Evolutionary conservation across 1,140 invertebrate species (phyloP).

Genomic region (Drosophila fuyamai): DNA sequence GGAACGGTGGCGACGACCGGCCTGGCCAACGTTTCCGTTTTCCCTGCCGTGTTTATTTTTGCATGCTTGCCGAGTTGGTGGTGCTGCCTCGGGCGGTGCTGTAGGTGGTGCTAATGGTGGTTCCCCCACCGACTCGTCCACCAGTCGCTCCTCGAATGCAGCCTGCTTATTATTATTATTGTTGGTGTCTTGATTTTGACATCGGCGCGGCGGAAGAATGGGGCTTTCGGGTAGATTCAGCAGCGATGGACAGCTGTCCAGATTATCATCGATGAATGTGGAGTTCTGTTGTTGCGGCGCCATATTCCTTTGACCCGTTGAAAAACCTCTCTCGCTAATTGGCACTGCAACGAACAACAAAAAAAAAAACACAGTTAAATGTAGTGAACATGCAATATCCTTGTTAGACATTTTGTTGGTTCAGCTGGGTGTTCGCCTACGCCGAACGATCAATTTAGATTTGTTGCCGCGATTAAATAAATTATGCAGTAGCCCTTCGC

Average conservation of each 20-base stretch:
- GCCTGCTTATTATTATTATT: slow-evolving; percentile 61
- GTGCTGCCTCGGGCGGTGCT: slow-evolving; percentile 9
- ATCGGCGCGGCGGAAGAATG: slow-evolving; percentile 66
- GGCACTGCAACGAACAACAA: slow-evolving; percentile 59
- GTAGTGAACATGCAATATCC: slow-evolving; percentile 58
- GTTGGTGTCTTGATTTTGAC: slow-evolving; percentile 60
- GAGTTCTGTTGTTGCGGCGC: slow-evolving; percentile 76
- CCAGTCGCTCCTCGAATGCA: slow-evolving; percentile 36
- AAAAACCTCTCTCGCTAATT: slow-evolving; percentile 57
- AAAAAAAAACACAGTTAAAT: slow-evolving; percentile 10
- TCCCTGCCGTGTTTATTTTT: slow-evolving; percentile 62
- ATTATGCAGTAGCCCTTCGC: slow-evolving; percentile 69
- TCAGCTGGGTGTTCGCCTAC: slow-evolving; percentile 42
- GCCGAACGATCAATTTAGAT: slow-evolving; percentile 83
- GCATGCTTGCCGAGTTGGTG: slow-evolving; percentile 22
- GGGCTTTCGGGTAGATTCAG: slow-evolving; percentile 79
- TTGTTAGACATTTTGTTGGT: slow-evolving; percentile 53
- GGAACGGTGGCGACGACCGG: slow-evolving; percentile 70
- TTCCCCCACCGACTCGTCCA: slow-evolving; percentile 21
- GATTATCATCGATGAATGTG: slow-evolving; percentile 80
- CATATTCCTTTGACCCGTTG: slow-evolving; percentile 21
- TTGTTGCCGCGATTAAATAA: slow-evolving; percentile 83
- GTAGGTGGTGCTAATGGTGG: slow-evolving; percentile 9
- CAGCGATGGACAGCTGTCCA: slow-evolving; percentile 75
- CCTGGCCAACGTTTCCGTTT: slow-evolving; percentile 65